Percentiles rank a stretch among this genome's conserved stretches.
These are phyloP conservation scores for Melanophora roralis DNA, from an alignment of 2,888 invertebrate genomes.

Conservation along the genomic window DNA sequence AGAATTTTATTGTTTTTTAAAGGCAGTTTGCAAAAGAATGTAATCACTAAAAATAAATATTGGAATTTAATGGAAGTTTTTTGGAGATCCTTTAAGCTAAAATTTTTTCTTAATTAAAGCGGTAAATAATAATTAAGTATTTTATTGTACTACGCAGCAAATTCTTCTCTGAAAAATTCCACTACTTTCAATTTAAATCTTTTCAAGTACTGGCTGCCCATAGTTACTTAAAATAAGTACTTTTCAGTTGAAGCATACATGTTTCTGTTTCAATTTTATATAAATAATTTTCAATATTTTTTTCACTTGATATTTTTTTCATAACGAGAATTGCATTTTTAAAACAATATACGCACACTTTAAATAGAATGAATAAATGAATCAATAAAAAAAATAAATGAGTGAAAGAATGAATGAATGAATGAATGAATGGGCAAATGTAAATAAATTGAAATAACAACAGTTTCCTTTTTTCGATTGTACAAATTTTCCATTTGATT, in stretches of 20 bases:
- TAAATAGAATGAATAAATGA: slow-evolving; percentile 24
- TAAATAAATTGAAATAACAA: slow-evolving; percentile 58
- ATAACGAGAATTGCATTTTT: slow-evolving; percentile 15
- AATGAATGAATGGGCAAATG: slow-evolving; percentile 8
- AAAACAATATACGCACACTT: slow-evolving; percentile 56
- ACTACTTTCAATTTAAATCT: not conserved
- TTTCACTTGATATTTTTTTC: slow-evolving; percentile 12
- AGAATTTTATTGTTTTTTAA: not conserved
- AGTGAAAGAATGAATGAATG: slow-evolving; percentile 3
- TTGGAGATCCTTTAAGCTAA: too few species aligned
- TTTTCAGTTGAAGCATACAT: slow-evolving; percentile 46
- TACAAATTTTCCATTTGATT: slow-evolving; percentile 74
- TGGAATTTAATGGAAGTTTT: not conserved
- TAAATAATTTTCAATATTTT: slow-evolving; percentile 1
- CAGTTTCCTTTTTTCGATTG: slow-evolving; percentile 65
- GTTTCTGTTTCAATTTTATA: slow-evolving; percentile 52
- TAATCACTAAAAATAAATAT: not conserved
- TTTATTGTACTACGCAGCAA: too few species aligned
- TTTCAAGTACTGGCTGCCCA: not conserved
- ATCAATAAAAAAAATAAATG: too few species aligned
- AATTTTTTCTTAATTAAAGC: too few species aligned
- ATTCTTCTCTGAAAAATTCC: too few species aligned
- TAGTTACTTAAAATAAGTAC: not conserved
- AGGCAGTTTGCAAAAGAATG: not conserved
- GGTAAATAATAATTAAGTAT: too few species aligned